Conservation (phyloP, 1,140 invertebrate species). For the Penaeus chinensis region DNA sequence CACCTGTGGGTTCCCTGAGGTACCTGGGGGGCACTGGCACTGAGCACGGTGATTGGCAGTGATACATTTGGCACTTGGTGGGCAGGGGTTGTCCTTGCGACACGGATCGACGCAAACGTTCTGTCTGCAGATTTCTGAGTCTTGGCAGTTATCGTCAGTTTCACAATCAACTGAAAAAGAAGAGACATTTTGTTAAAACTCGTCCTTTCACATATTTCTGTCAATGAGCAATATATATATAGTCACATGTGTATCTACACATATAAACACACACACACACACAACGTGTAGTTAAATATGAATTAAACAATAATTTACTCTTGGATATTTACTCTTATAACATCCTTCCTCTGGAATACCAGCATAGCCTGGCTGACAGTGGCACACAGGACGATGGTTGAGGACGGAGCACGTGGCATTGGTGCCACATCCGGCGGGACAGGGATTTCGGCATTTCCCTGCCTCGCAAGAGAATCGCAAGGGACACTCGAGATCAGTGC, state of each 20-base stretch:
- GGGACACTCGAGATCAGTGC: constrained; percentile 67
- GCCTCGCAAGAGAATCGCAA: constrained; percentile 66
- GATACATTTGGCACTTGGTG: constrained; percentile 66
- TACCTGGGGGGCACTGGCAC: constrained; percentile 66
- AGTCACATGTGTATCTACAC: too few species aligned
- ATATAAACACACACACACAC: too few species aligned
- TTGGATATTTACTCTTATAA: constrained; percentile 66
- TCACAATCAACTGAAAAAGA: constrained; percentile 73
- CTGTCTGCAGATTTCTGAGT: constrained; percentile 48
- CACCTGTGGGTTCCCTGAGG: constrained; percentile 65
- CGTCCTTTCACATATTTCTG: neutral
- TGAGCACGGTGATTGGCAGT: constrained; percentile 64
- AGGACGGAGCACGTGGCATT: constrained; percentile 66
- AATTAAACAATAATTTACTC: neutral
- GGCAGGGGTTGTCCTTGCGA: constrained; percentile 68
- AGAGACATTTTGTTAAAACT: neutral
- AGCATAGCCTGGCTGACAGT: constrained; percentile 66
- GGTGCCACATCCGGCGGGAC: constrained; percentile 65
- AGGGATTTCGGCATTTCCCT: constrained; percentile 66
- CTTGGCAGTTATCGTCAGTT: constrained; percentile 61
- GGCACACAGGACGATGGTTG: constrained; percentile 66
- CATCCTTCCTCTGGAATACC: constrained; percentile 66
- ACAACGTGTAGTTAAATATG: too few species aligned
- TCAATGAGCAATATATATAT: neutral
- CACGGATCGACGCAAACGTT: constrained; percentile 62